These are phyloP conservation scores for Yponomeuta evonymella DNA, from an alignment of 2,888 invertebrate species.

Conservation along the genomic window DNA sequence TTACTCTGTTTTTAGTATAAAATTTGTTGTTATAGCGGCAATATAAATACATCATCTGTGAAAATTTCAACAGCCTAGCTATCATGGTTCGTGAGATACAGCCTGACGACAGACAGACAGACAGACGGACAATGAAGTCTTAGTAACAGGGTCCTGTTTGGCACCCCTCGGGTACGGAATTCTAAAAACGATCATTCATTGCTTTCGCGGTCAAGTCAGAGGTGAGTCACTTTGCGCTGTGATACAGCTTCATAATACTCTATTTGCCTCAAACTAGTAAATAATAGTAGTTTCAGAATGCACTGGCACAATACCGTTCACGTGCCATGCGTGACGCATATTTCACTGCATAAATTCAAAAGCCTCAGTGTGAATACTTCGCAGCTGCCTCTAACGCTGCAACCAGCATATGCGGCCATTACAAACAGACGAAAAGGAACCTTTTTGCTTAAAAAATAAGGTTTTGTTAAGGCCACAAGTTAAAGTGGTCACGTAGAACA, in stretches of 20 bases:
- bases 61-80: too few relatives aligned
- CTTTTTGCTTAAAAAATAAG: not conserved
- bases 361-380: constrained; percentile 3
- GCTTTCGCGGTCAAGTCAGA: too few relatives aligned
- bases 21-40: too few relatives aligned
- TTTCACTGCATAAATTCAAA: constrained; percentile 12
- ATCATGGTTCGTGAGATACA: too few relatives aligned
- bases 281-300: not conserved
- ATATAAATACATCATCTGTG: too few relatives aligned
- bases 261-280: not conserved
- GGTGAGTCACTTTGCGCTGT: too few relatives aligned
- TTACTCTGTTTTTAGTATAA: too few relatives aligned
- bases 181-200: too few relatives aligned
- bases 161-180: too few relatives aligned
- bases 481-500: not conserved
- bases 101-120: too few relatives aligned
- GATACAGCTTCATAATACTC: not conserved
- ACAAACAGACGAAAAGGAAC: not conserved
- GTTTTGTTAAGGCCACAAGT: not conserved
- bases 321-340: constrained; percentile 8
- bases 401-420: not conserved
- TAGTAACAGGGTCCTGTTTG: too few relatives aligned
- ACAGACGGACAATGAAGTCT: too few relatives aligned
- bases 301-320: not conserved
- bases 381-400: constrained; percentile 1